Evolutionary conservation across 2,888 invertebrate species (phyloP), one percentile per base, ranked within the genome.

Genomic region (Gryllus longicercus): DNA sequence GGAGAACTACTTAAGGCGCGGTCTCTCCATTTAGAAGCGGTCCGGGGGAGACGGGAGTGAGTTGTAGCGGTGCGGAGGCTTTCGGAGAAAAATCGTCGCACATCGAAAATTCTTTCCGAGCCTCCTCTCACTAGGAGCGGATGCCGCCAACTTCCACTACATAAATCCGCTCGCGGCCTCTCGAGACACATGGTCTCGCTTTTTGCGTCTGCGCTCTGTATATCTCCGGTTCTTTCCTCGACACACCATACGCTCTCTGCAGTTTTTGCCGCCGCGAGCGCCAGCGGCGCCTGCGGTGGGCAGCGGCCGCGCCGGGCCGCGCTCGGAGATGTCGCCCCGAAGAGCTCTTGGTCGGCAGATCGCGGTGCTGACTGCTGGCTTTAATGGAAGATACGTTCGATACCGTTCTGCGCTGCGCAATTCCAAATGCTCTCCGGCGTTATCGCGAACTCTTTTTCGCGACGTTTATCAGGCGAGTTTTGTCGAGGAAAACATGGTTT

Each of bases 141-240:
- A 63, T 63, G 63, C 63, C 63, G n/a, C 63, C 63, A 63, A 63
- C 63, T 63, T 63, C 63, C 63, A 63, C 63, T 63, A 63, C 63
- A 63, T 63, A 63, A 63, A 63, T 63, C 63, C 63, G n/a, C 14
- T 38, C 38, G 5, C 16, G 16, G 63, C 63, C 63, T 63, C 63
- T 63, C n/a, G 63, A 63, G 63, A 63, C 63, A 63, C 63, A 14
- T n/a, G 63, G n/a, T 63, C 63, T n/a, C 63, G 63, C 63, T 63
- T 63, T 63, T 63, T 63, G n/a, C 63, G 63, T 8, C n/a, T 18
- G 63, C 16, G 16, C n/a, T n/a, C 63, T 63, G 63, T 63, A 63
- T 63, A 63, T 63, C 63, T n/a, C 63, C 16, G n/a, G 16, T 63
- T 63, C 63, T 63, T 63, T 63, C 4, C 63, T 63, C 63, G 63